Evolutionary conservation across 2,888 invertebrate genomes (phyloP).

Genomic region (Drosophila paucipuncta): DNA sequence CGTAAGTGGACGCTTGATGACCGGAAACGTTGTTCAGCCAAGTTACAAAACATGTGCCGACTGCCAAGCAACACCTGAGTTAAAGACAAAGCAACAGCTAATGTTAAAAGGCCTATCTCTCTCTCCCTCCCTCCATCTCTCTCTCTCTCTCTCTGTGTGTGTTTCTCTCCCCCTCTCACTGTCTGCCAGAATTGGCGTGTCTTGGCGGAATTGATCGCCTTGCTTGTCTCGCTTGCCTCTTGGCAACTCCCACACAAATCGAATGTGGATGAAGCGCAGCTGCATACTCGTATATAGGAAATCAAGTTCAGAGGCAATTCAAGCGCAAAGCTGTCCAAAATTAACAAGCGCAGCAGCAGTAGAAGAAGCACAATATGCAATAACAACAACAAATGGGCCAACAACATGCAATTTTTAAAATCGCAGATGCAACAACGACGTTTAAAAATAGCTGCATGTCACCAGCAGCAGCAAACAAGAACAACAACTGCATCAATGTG

Average conservation of each 20-base stretch:
- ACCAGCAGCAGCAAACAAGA: conserved; percentile 49
- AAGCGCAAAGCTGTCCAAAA: conserved; percentile 71
- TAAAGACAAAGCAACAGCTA: conserved; percentile 11
- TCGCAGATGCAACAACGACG: conserved; percentile 56
- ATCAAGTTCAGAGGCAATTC: conserved; percentile 66
- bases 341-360: conserved; percentile 48
- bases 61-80: conserved; percentile 61
- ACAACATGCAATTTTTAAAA: conserved; percentile 68
- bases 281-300: conserved; percentile 33
- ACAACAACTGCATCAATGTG: conserved; percentile 56
- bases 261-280: conserved; percentile 46
- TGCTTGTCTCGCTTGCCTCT: conserved; percentile 13
- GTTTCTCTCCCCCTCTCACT: not conserved
- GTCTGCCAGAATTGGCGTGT: conserved; percentile 23
- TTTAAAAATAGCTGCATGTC: conserved; percentile 78
- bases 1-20: conserved; percentile 76
- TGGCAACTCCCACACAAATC: conserved; percentile 59
- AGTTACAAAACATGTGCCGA: conserved; percentile 52
- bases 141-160: not conserved
- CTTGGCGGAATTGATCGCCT: conserved; percentile 64
- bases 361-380: conserved; percentile 16
- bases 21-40: conserved; percentile 75
- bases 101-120: not conserved
- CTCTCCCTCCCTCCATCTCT: not conserved
- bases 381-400: conserved; percentile 61